phyloP scores from a whole-genome alignment of 23 tunicate species.

The Corella eumyota region DNA sequence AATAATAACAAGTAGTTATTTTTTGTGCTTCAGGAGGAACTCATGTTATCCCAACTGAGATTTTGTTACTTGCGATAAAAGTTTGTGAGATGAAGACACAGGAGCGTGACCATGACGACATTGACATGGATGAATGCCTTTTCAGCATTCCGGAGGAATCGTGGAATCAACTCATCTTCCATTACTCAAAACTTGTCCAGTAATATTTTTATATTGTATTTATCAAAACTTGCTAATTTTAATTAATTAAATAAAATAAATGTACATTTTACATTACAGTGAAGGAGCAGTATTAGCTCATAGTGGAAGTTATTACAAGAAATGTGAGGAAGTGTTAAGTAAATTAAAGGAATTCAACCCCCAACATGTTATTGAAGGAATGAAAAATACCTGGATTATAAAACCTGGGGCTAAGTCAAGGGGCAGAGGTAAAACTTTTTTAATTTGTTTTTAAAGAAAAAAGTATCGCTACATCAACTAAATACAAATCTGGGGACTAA shows the following conservation, averaged over 20 bases:
- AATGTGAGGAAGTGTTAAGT: conserved; percentile 41
- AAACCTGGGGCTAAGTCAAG: conserved; percentile 98
- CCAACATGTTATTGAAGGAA: conserved; percentile 70
- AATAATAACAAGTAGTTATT: background rate
- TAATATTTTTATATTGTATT: too few relatives aligned
- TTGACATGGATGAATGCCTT: conserved; percentile 43
- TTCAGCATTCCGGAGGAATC: conserved; percentile 26
- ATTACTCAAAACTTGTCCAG: conserved; percentile 61
- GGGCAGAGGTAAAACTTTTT: conserved; percentile 60
- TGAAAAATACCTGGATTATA: conserved; percentile 92
- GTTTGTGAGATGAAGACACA: conserved; percentile 46
- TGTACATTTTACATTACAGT: conserved; percentile 24
- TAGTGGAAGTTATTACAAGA: conserved; percentile 49
- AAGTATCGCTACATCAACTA: background rate
- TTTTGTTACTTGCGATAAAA: conserved; percentile 38
- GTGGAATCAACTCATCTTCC: conserved; percentile 37
- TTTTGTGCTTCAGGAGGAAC: conserved; percentile 24
- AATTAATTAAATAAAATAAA: background rate
- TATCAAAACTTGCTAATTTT: background rate
- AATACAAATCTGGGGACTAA: background rate
- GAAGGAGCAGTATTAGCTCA: conserved; percentile 69
- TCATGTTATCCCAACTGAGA: conserved; percentile 34
- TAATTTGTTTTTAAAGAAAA: background rate
- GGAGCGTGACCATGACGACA: conserved; percentile 85
- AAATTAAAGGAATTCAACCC: conserved; percentile 49